Base-by-base conservation (phyloP, 2,888 invertebrate genomes). In the Omphaloscelis lunosa region DNA sequence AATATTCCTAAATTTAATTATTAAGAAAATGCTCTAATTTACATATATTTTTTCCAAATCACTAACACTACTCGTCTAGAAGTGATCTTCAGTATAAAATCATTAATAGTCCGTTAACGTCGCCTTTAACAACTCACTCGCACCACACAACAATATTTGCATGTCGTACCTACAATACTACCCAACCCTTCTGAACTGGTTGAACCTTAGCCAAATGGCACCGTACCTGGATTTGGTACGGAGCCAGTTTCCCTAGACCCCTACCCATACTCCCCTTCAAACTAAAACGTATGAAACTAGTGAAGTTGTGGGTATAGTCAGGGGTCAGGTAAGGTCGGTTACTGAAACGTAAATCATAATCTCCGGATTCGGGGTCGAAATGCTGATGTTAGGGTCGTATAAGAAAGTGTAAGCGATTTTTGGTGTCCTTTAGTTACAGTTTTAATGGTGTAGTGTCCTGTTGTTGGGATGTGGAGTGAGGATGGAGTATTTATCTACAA, bases 141-240 rank as follows among this genome's bases (percentile, higher is more conserved):
- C 5, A 76, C 85, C 84, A 75, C 71, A 76, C 69, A 23, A 65
- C 66, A 81, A 85, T 67, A 89, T 89, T 89, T 89, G 83, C 85
- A 89, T 89, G 82, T 84, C 75, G 80, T 84, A 85, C 81, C 78
- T 83, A 80, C 87, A 79, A 80, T 79, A 68, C 77, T 77, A 70
- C 61, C 77, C 70, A 85, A 90, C 90, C 89, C 88, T 89, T 88
- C 79, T 63, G 80, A 84, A 78, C 90, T 80, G 89, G 89, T 90
- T 91, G 91, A 92, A 91, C 91, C 93, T 92, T 90, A 87, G 91
- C 92, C 93, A 93, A 94, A 94, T 93, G 93, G 93, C 93, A 89
- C 91, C 85, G 88, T 91, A 91, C 93, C 93, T 91, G 93, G 92
- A 92, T 92, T 91, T 91, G 73, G 77, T 65, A 83, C 76, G 65